Conservation (phyloP, 2,888 invertebrate species). For the Cosmia trapezina region DNA sequence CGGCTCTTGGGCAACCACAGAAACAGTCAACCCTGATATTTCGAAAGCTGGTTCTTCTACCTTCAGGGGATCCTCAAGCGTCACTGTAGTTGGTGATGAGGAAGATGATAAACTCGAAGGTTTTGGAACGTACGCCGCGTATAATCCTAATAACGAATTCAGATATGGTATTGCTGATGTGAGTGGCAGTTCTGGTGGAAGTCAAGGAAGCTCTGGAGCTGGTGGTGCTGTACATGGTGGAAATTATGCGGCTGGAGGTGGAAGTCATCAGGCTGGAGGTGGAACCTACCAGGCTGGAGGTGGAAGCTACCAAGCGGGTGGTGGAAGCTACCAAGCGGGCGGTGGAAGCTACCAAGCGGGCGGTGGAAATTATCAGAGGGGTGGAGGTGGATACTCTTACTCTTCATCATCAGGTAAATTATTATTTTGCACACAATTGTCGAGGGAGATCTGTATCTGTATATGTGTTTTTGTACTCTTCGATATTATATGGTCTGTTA, state of each 20-base stretch:
- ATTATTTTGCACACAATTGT: too few relatives aligned
- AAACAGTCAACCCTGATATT: conserved; percentile 86
- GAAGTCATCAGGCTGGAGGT: conserved; percentile 61
- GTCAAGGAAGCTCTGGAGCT: conserved; percentile 53
- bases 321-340: conserved; percentile 54
- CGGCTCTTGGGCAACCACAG: conserved; percentile 86
- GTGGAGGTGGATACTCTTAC: conserved; percentile 79
- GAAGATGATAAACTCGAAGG: conserved; percentile 83
- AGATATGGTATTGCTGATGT: conserved; percentile 84
- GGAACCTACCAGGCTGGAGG: conserved; percentile 64
- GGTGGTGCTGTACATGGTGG: conserved; percentile 52
- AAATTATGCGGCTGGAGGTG: conserved; percentile 64
- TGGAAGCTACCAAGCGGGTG: conserved; percentile 56
- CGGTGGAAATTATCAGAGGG: conserved; percentile 55
- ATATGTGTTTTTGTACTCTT: too few relatives aligned
- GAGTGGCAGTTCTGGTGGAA: conserved; percentile 67
- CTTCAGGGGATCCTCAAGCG: conserved; percentile 76
- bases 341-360: conserved; percentile 57
- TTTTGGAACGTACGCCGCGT: conserved; percentile 82
- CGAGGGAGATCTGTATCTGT: too few relatives aligned
- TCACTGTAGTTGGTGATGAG: conserved; percentile 84
- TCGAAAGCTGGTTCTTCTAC: conserved; percentile 84
- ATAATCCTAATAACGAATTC: conserved; percentile 84
- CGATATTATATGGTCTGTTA: neutral
- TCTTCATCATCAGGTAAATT: conserved; percentile 81